Base-by-base conservation (phyloP, 2,888 invertebrate genomes). In the Microchrysa polita region DNA sequence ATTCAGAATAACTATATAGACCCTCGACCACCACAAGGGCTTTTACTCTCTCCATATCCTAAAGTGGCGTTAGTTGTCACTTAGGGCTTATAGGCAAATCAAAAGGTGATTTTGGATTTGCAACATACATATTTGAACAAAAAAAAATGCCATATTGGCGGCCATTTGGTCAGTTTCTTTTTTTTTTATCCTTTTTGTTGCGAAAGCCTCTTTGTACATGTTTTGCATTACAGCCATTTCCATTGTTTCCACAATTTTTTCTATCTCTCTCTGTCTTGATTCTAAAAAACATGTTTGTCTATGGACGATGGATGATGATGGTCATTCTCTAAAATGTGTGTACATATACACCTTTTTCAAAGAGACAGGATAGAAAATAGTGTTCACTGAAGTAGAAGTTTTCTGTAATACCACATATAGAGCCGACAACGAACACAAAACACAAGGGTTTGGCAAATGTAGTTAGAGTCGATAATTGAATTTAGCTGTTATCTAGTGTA, bases 51-150 rank as follows among this genome's bases (percentile, higher is more conserved):
- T n/a, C n/a, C n/a, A n/a, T n/a, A n/a, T n/a, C 40, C 57, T 55
- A 57, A 69, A 69, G 69, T 69, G 55, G 69, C 69, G 69, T 69
- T 69, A 69, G 69, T 69, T 69, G 69, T 69, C 69, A 69, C 69
- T 69, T 69, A 69, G 69, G 69, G 69, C 69, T 69, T 69, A 69
- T 57, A 69, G 69, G n/a, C 69, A 40, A 69, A 69, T 69, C 69
- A 57, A 69, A 69, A 69, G 69, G 69, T 69, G 69, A 69, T 69
- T 69, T 69, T 69, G 69, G 69, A 69, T 57, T 69, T 69, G 55
- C 69, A 65, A 44, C 65, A 22, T 44, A 60, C 63, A 67, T 34
- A 34, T 34, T 7, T 34, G 27, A 34, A 7, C 27, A 69, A 69
- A 69, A 14, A 69, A 69, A 69, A 14, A 69, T n/a, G n/a, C n/a